Evolutionary conservation across 2,797 vertebrate genomes (phyloP).

Genomic region (Sebastes matsubarae): DNA sequence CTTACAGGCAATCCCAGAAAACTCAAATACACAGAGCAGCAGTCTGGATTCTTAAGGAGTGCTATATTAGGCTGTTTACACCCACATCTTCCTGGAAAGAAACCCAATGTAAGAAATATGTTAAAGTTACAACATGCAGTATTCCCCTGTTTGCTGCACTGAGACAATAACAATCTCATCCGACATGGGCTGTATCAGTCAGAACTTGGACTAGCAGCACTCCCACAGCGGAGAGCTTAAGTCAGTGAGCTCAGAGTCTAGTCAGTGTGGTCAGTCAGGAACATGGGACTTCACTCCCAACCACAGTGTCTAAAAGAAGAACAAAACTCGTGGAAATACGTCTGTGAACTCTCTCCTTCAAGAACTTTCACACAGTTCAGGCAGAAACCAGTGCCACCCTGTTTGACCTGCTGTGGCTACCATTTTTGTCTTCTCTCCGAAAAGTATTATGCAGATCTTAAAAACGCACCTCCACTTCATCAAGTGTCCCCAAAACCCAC

Average conservation of each 20-base stretch:
- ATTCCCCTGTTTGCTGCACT: background rate
- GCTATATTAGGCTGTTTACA: background rate
- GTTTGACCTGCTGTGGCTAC: background rate
- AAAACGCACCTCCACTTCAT: background rate
- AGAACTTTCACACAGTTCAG: constrained; percentile 21
- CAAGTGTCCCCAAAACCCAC: background rate
- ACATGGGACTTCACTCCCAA: constrained; percentile 5
- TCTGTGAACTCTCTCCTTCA: background rate
- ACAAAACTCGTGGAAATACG: constrained; percentile 15
- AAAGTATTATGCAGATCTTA: background rate
- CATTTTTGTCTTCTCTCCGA: background rate
- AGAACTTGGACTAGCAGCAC: background rate
- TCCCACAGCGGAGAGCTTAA: constrained; percentile 5
- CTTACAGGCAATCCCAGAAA: background rate
- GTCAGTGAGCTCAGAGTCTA: background rate
- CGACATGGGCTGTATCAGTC: background rate
- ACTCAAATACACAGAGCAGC: background rate
- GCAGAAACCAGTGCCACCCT: background rate
- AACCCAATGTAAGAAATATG: background rate
- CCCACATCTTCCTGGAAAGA: background rate
- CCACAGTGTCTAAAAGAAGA: constrained; percentile 28
- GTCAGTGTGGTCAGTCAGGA: constrained; percentile 8
- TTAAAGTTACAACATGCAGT: background rate
- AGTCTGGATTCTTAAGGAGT: background rate
- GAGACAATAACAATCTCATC: background rate